Evolutionary conservation across 2,888 invertebrate genomes (phyloP).

Genomic region (Ormyrus thymus): DNA sequence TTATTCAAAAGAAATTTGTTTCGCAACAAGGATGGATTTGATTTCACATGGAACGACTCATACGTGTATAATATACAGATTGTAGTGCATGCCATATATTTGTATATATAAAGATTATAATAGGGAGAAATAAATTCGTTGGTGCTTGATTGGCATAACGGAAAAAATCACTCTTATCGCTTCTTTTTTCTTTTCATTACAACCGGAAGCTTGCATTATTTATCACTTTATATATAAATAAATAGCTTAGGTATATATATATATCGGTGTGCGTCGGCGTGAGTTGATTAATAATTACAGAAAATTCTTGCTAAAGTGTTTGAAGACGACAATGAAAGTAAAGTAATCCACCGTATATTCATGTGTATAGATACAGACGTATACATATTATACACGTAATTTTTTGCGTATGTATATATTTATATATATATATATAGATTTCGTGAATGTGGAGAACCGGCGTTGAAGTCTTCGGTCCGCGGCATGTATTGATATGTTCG

Average conservation of each 20-base stretch:
- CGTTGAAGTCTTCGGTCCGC: slow-evolving; percentile 3
- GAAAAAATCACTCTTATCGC: slow-evolving; percentile 14
- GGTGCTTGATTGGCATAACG: slow-evolving; percentile 10
- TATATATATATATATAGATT: slow-evolving; percentile 11
- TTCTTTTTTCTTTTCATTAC: slow-evolving; percentile 18
- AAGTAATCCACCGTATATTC: slow-evolving; percentile 25
- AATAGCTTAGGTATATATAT: slow-evolving; percentile 34
- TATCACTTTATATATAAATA: slow-evolving; percentile 23
- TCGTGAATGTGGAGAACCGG: slow-evolving; percentile 8
- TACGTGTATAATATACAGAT: slow-evolving; percentile 44
- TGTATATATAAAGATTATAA: slow-evolving; percentile 45
- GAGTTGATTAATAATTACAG: slow-evolving; percentile 51
- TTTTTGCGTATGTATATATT: not conserved
- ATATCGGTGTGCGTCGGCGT: slow-evolving; percentile 50
- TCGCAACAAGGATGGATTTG: no score
- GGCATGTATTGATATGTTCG: no score
- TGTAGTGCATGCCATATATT: slow-evolving; percentile 56
- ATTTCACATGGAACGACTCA: not conserved
- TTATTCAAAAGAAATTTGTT: no score
- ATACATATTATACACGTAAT: slow-evolving; percentile 43
- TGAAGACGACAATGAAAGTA: slow-evolving; percentile 36
- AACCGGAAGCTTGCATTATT: slow-evolving; percentile 1
- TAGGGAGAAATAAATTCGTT: slow-evolving; percentile 4
- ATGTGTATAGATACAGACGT: slow-evolving; percentile 50
- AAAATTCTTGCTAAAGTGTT: slow-evolving; percentile 49